A percentile compares a stretch with the other conserved stretches of the same genome.
These are phyloP conservation scores for Ophioninae sp. DNA, from an alignment of 2,888 invertebrate species.

Conservation along the genomic window DNA sequence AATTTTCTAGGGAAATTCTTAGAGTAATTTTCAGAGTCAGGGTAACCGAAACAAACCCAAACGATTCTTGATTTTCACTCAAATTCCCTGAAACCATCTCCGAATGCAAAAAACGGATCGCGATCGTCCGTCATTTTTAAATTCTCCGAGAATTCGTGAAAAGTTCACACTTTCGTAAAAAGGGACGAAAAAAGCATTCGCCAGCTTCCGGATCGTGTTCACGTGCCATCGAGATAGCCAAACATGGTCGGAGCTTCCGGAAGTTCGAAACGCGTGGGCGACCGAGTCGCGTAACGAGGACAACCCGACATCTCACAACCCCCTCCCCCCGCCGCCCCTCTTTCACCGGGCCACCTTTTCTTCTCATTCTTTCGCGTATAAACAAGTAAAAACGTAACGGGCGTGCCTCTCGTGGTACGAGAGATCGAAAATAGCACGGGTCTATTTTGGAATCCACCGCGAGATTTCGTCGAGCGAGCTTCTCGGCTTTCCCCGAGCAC, in stretches of 20 bases:
- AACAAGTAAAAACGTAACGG: conserved; percentile 8
- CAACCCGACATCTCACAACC: conserved; percentile 5
- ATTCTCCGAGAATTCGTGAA: neutral
- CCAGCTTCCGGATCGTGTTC: neutral
- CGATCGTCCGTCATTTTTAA: neutral
- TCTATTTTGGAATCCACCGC: conserved; percentile 74
- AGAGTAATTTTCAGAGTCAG: too few relatives aligned
- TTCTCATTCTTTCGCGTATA: conserved; percentile 11
- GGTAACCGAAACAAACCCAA: too few relatives aligned
- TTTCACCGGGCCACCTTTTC: neutral
- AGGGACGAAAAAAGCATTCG: neutral
- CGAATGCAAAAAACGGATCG: neutral
- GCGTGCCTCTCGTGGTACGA: conserved; percentile 54
- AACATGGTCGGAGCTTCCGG: conserved; percentile 53
- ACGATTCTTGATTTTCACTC: too few relatives aligned
- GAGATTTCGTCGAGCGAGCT: conserved; percentile 51
- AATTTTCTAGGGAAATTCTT: too few relatives aligned
- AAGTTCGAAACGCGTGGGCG: conserved; percentile 52
- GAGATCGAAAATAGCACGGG: conserved; percentile 75
- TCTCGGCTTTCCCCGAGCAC: conserved; percentile 57
- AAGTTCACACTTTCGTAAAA: neutral
- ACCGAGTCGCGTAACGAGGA: conserved; percentile 55
- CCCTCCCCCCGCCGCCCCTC: neutral
- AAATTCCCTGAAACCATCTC: neutral
- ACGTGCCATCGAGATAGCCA: conserved; percentile 32